Conservation (phyloP, 2,113 vertebrate species). For the Pyrgilauda ruficollis region DNA sequence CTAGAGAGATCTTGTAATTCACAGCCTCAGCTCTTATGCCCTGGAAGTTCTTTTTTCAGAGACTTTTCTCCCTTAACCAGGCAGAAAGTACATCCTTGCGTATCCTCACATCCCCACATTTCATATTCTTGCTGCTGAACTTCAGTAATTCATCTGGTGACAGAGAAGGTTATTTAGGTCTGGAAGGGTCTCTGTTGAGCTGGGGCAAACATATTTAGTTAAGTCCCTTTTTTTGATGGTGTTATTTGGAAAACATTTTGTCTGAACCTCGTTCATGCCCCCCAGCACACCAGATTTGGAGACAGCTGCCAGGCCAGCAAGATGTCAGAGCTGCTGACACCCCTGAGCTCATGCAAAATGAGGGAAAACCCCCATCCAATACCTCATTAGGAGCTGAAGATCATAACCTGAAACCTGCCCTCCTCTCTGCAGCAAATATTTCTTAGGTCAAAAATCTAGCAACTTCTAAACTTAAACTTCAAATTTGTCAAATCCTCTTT, state of each 20-base stretch:
- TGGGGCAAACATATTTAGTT: not conserved
- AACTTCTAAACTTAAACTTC: not conserved
- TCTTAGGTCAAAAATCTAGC: not conserved
- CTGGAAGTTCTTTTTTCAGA: constrained; percentile 1
- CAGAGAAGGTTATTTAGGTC: constrained; percentile 6
- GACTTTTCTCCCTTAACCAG: not conserved
- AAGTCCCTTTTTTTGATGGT: not conserved
- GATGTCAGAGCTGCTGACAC: not conserved
- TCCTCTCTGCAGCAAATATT: not conserved
- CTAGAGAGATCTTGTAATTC: not conserved
- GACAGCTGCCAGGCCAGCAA: not conserved
- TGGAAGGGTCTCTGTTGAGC: not conserved
- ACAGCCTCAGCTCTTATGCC: not conserved
- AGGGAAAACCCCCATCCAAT: not conserved
- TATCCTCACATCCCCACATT: not conserved
- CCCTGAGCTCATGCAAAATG: not conserved
- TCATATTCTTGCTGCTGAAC: not conserved
- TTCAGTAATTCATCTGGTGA: not conserved
- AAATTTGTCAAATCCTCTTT: not conserved
- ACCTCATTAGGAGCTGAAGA: not conserved
- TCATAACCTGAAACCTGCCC: not conserved
- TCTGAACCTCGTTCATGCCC: not conserved
- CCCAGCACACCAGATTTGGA: not conserved
- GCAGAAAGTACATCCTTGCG: not conserved
- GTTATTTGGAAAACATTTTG: not conserved